These are phyloP conservation scores for Echiichthys vipera DNA, from an alignment of 2,797 vertebrate genomes.

Conservation along the genomic window DNA sequence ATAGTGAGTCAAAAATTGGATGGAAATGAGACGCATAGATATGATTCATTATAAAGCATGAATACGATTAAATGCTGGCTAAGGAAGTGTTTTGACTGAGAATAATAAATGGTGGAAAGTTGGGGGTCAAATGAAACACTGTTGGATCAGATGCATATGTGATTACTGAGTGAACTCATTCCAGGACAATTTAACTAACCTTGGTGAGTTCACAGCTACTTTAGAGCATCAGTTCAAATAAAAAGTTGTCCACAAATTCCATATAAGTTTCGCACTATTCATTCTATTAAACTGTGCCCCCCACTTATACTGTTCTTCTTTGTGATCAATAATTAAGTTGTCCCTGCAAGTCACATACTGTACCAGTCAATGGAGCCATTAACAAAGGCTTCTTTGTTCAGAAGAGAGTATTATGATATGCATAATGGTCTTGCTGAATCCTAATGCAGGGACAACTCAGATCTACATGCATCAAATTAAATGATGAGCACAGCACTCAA, in stretches of 20 bases:
- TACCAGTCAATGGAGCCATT: conserved; percentile 51
- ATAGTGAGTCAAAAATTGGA: conserved; percentile 38
- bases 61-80: conserved; percentile 53
- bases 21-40: conserved; percentile 56
- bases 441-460: conserved; percentile 43
- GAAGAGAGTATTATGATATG: conserved; percentile 37
- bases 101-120: conserved; percentile 42
- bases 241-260: conserved; percentile 22
- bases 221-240: conserved; percentile 15
- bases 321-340: conserved; percentile 65
- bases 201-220: conserved; percentile 23
- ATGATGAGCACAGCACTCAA: conserved; percentile 20
- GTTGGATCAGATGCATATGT: conserved; percentile 35
- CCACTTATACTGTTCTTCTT: conserved; percentile 42
- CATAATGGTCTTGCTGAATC: conserved; percentile 50
- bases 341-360: conserved; percentile 43
- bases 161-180: conserved; percentile 5
- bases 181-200: conserved; percentile 33
- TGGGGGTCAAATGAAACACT: conserved; percentile 51
- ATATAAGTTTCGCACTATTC: conserved; percentile 32
- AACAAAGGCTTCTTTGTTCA: conserved; percentile 51
- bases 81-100: conserved; percentile 34
- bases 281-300: conserved; percentile 26
- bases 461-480: conserved; percentile 41
- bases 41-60: conserved; percentile 54